phyloP scores from a whole-genome alignment of 2,888 invertebrate genomes.

The Mesorhabditis spiculigera region DNA sequence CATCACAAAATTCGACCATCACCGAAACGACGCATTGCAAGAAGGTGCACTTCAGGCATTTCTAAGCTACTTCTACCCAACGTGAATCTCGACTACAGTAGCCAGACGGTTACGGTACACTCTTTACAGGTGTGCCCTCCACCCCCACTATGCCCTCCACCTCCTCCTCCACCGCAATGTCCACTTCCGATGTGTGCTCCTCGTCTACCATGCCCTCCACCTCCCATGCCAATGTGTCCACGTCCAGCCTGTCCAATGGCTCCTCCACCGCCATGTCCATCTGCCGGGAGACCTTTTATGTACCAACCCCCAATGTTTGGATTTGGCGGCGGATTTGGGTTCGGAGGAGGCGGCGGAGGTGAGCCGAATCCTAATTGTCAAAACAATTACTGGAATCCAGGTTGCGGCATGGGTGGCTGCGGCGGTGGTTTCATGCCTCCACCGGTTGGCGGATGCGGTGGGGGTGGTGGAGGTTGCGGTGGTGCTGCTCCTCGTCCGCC shows the following conservation, averaged over 20 bases:
- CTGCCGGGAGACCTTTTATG: conserved; percentile 15
- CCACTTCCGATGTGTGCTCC: conserved; percentile 40
- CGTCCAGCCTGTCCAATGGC: conserved; percentile 29
- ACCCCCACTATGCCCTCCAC: conserved; percentile 21
- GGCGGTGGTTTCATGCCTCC: conserved; percentile 12
- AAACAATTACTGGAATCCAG: conserved; percentile 12
- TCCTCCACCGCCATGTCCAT: conserved; percentile 28
- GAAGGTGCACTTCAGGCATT: no score
- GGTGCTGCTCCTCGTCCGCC: conserved; percentile 12
- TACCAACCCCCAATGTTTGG: conserved; percentile 2
- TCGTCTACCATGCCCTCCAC: conserved; percentile 44
- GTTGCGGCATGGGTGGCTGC: conserved; percentile 9
- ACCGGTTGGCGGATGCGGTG: conserved; percentile 20
- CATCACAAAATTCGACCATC: no score
- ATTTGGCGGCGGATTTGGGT: conserved; percentile 13
- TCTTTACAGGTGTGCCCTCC: conserved; percentile 14
- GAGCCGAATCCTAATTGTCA: background rate
- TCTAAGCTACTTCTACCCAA: no score
- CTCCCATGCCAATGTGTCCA: conserved; percentile 31
- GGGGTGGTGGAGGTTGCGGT: conserved; percentile 13
- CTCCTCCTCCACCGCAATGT: conserved; percentile 24
- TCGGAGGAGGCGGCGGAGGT: conserved; percentile 11
- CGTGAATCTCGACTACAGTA: no score
- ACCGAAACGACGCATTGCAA: no score
- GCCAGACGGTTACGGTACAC: background rate